phyloP scores from a whole-genome alignment of 2,888 invertebrate genomes.

The Meteorus colon region DNA sequence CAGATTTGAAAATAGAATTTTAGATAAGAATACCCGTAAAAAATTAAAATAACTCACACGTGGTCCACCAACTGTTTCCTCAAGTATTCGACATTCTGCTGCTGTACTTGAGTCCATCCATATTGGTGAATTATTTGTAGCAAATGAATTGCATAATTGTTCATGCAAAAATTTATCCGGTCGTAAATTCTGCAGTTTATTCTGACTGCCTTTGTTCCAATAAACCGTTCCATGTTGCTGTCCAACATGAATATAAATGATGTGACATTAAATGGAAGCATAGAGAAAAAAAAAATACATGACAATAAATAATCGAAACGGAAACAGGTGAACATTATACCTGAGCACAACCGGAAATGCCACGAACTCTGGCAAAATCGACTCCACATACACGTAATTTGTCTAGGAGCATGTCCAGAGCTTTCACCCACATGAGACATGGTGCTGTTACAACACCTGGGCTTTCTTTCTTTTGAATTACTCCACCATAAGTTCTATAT shows the following conservation, averaged over 20 bases:
- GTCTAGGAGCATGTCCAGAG: conserved; percentile 92
- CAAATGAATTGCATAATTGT: conserved; percentile 87
- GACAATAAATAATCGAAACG: conserved; percentile 16
- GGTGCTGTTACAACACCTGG: conserved; percentile 83
- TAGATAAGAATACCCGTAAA: too few relatives aligned
- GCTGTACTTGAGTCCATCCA: conserved; percentile 97
- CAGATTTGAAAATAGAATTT: too few relatives aligned
- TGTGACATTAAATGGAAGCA: conserved; percentile 23
- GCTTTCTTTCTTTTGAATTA: conserved; percentile 75
- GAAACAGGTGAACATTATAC: conserved; percentile 73
- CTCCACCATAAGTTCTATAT: conserved; percentile 79
- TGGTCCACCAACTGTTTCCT: conserved; percentile 86
- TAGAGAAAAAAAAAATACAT: conserved; percentile 11
- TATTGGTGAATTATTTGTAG: conserved; percentile 87
- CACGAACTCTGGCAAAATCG: conserved; percentile 87
- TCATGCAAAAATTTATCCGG: conserved; percentile 86
- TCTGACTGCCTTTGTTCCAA: conserved; percentile 87
- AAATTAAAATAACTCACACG: conserved; percentile 74
- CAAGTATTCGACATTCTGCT: conserved; percentile 84
- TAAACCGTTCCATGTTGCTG: conserved; percentile 99
- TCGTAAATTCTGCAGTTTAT: conserved; percentile 79
- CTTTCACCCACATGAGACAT: conserved; percentile 96
- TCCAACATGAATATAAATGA: conserved; percentile 29
- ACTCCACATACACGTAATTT: conserved; percentile 86
- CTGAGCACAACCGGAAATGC: conserved; percentile 94